phyloP scores from a whole-genome alignment of 2,888 invertebrate genomes.

The Amblyjoppa fuscipennis region DNA sequence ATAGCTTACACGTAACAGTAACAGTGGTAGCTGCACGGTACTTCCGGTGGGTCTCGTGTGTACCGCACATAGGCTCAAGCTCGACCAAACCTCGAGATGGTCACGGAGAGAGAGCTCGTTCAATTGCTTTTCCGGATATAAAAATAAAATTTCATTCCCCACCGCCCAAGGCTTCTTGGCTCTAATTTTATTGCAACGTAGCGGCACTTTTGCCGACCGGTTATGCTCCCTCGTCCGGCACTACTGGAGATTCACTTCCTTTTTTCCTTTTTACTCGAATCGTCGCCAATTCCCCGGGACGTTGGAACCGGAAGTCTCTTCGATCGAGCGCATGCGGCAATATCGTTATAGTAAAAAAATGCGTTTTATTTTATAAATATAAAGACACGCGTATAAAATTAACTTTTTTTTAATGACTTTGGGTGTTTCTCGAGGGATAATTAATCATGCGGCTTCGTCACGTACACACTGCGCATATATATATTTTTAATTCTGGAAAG shows the following conservation, averaged over 20 bases:
- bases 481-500: too few relatives aligned
- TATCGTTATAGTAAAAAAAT: background rate
- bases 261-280: constrained; percentile 30
- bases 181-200: constrained; percentile 79
- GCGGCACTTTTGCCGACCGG: constrained; percentile 6
- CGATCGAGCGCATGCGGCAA: background rate
- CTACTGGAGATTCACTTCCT: constrained; percentile 14
- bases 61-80: constrained; percentile 38
- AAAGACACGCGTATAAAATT: too few relatives aligned
- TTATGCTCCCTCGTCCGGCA: background rate
- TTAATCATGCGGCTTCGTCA: too few relatives aligned
- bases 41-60: background rate
- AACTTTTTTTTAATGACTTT: too few relatives aligned
- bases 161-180: constrained; percentile 70
- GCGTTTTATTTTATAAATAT: too few relatives aligned
- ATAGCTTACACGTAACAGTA: background rate
- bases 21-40: background rate
- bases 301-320: background rate
- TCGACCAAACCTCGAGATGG: constrained; percentile 37
- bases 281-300: constrained; percentile 35
- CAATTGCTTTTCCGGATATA: constrained; percentile 69
- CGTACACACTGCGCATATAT: too few relatives aligned
- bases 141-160: constrained; percentile 82
- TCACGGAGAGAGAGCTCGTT: constrained; percentile 28
- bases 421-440: too few relatives aligned